A percentile compares a stretch with the other conserved stretches of the same genome.
Evolutionary conservation across 2,113 vertebrate species (phyloP).

Genomic region (Alouatta palliata): DNA sequence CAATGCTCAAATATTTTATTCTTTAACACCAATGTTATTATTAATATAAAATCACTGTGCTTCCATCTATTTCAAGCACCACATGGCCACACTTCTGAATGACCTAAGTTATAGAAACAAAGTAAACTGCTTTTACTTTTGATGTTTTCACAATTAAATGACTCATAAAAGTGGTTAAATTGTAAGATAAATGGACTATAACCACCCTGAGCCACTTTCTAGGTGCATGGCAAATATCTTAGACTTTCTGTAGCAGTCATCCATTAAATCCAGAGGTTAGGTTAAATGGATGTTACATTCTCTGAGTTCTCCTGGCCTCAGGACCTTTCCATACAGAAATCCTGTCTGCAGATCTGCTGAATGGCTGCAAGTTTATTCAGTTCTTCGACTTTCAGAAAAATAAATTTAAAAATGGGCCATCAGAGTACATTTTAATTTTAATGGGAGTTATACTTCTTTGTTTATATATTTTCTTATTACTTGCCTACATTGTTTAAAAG

Average conservation of each 20-base stretch:
- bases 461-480: neutral
- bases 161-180: neutral
- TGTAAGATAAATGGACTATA: neutral
- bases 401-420: neutral
- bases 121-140: neutral
- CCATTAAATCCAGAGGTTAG: neutral
- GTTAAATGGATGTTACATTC: accelerated
- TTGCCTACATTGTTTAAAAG: neutral
- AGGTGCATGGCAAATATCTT: neutral
- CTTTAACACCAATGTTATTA: neutral
- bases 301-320: no score
- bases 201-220: neutral
- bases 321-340: neutral
- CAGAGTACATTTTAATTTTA: neutral
- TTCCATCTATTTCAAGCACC: neutral
- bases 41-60: neutral
- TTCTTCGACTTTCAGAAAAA: neutral
- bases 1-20: neutral
- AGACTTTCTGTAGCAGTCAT: neutral
- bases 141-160: neutral
- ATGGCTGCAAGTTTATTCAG: neutral
- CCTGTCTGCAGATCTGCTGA: neutral
- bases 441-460: neutral
- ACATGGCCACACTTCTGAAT: neutral
- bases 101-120: neutral